These are phyloP conservation scores for Pelochelys cantorii DNA, from an alignment of 2,797 vertebrate genomes.

Conservation along the genomic window DNA sequence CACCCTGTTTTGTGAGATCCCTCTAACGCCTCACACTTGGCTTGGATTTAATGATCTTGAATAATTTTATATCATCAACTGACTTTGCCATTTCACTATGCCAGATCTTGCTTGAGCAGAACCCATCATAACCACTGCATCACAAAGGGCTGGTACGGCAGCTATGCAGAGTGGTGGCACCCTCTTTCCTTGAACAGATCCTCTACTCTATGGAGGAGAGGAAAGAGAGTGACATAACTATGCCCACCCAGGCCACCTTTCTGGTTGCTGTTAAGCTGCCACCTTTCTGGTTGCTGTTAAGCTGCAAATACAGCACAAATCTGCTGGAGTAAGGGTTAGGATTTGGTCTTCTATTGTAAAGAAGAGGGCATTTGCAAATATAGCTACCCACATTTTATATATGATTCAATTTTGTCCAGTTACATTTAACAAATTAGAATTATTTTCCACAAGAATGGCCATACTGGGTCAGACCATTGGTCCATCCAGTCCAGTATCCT, in stretches of 20 bases:
- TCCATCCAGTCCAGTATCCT: too few species aligned
- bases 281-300: neutral
- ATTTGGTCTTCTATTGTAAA: neutral
- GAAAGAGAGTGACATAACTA: neutral
- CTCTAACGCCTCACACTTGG: neutral
- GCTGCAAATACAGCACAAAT: neutral
- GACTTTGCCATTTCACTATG: neutral
- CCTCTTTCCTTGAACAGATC: neutral
- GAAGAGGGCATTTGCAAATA: neutral
- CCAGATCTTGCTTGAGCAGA: neutral
- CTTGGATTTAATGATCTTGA: neutral
- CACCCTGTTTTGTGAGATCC: neutral
- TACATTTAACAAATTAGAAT: neutral
- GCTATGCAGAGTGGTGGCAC: neutral
- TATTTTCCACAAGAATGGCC: neutral
- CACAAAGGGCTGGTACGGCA: neutral
- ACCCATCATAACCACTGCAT: neutral
- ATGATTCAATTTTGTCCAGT: neutral
- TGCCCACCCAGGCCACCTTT: neutral
- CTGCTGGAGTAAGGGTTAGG: neutral
- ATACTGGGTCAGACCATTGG: too few species aligned
- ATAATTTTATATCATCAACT: neutral
- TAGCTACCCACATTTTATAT: neutral
- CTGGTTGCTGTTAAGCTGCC: neutral
- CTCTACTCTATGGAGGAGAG: neutral